Conservation (phyloP, 2,888 invertebrate species). For the Incurvaria masculella region DNA sequence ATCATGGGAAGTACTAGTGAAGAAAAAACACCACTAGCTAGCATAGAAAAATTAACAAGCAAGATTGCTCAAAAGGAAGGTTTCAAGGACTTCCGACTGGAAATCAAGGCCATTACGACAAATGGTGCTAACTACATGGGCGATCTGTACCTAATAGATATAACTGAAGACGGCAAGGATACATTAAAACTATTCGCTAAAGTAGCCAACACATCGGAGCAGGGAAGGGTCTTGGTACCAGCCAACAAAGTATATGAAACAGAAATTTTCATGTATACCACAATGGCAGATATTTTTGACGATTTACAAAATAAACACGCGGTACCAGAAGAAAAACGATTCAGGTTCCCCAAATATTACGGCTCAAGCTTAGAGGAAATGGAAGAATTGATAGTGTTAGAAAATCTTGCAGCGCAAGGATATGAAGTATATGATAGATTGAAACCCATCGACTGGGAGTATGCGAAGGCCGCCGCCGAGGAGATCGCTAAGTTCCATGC, state of each 20-base stretch:
- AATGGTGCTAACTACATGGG: neutral
- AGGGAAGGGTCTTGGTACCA: conserved; percentile 13
- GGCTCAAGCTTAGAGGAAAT: neutral
- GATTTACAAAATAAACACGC: conserved; percentile 7
- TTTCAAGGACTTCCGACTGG: neutral
- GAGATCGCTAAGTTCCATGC: conserved; percentile 33
- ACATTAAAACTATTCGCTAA: conserved; percentile 26
- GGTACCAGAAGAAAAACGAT: conserved; percentile 5
- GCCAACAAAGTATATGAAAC: conserved; percentile 5
- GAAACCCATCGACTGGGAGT: conserved; percentile 26
- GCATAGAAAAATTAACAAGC: neutral
- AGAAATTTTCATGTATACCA: conserved; percentile 9
- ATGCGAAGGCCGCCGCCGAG: conserved; percentile 23
- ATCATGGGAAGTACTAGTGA: too few species aligned
- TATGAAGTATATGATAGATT: conserved; percentile 17
- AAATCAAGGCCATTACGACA: neutral
- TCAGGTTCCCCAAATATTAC: conserved; percentile 9
- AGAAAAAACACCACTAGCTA: too few species aligned
- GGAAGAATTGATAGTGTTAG: conserved; percentile 9
- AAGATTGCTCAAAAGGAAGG: neutral
- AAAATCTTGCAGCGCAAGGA: conserved; percentile 7
- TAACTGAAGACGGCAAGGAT: neutral
- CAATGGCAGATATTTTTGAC: conserved; percentile 4
- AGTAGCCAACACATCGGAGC: conserved; percentile 26
- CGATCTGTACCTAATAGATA: neutral